Percentiles rank a stretch among this genome's conserved stretches.
phyloP scores from a whole-genome alignment of 2,113 vertebrate genomes.

The Potamarius usumacintae region DNA sequence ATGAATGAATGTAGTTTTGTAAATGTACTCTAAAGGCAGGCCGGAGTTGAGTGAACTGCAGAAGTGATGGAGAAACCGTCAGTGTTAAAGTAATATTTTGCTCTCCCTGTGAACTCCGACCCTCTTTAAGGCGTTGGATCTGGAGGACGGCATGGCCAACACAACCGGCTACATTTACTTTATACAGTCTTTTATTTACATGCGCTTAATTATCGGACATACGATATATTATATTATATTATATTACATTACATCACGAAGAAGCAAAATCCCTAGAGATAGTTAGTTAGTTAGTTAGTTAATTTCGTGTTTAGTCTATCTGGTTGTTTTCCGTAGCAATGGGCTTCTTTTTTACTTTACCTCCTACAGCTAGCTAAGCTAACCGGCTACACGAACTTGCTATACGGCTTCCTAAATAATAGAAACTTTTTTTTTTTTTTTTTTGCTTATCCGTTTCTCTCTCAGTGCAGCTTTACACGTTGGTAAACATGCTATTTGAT shows the following conservation, averaged over 20 bases:
- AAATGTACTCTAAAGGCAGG: constrained; percentile 61
- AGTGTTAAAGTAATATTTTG: constrained; percentile 45
- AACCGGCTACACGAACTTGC: background rate
- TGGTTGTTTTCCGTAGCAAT: background rate
- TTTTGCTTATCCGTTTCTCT: background rate
- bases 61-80: constrained; percentile 59
- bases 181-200: background rate
- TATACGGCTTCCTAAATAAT: background rate
- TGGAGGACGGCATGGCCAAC: constrained; percentile 69
- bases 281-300: background rate
- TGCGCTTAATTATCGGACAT: background rate
- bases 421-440: background rate
- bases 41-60: constrained; percentile 62
- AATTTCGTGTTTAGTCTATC: too few relatives aligned
- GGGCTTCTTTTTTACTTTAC: too few relatives aligned
- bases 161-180: constrained; percentile 39
- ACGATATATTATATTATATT: background rate
- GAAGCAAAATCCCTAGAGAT: background rate
- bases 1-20: constrained; percentile 62
- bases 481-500: background rate
- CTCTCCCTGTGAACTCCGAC: constrained; percentile 37
- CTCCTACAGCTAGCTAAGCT: background rate
- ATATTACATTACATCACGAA: background rate
- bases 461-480: background rate
- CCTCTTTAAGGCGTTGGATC: constrained; percentile 3